These are phyloP conservation scores for Ochotona curzoniae DNA, from an alignment of 2,113 vertebrate genomes.

Conservation along the genomic window DNA sequence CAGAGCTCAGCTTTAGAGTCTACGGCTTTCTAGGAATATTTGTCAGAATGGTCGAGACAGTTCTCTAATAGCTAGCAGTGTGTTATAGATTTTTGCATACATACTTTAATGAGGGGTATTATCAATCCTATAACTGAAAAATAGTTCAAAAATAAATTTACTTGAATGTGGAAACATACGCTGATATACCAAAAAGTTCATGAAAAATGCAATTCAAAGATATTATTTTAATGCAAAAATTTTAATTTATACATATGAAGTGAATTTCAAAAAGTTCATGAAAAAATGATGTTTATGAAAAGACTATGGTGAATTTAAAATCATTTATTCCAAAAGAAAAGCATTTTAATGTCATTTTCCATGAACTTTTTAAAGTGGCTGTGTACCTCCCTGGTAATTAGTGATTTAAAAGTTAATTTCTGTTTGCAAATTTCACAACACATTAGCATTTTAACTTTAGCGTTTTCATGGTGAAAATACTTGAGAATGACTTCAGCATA, in stretches of 20 bases:
- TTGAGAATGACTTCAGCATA: neutral
- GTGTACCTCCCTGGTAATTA: neutral
- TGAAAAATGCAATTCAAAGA: no score
- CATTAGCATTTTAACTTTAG: slow-evolving; percentile 11
- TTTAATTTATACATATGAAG: no score
- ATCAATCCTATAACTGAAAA: slow-evolving; percentile 30
- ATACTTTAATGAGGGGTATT: neutral
- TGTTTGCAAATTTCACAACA: neutral
- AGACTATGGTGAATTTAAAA: no score
- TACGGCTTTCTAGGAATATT: neutral
- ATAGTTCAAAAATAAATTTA: neutral
- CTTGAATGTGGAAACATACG: slow-evolving; percentile 39
- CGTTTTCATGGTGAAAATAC: neutral
- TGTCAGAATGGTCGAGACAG: neutral
- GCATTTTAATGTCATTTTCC: no score
- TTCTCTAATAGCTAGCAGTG: neutral
- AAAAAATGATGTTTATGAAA: no score
- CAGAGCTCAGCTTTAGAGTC: slow-evolving; percentile 14
- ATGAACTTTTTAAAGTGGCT: no score
- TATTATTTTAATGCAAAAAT: no score
- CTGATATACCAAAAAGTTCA: no score
- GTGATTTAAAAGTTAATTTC: slow-evolving; percentile 69
- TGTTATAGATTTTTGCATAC: neutral
- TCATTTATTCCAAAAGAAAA: no score
- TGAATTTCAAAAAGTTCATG: no score